Conservation (phyloP, 2,797 vertebrate genomes). For the Rhinogobio ventralis region DNA sequence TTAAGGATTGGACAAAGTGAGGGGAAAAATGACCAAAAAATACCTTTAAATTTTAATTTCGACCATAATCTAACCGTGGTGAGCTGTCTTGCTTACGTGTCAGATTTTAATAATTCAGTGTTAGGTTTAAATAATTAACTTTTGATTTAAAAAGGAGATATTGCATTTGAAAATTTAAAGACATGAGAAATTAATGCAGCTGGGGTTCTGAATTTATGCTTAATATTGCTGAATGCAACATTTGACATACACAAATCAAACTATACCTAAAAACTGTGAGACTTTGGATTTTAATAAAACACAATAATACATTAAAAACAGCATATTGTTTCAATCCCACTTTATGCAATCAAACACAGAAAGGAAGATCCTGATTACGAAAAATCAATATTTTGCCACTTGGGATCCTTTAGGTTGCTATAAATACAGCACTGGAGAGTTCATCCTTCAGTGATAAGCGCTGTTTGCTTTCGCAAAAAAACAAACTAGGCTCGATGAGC, state of each 20-base stretch:
- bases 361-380: background rate
- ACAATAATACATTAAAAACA: background rate
- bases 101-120: constrained; percentile 68
- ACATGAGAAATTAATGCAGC: constrained; percentile 41
- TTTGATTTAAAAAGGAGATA: constrained; percentile 69
- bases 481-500: constrained; percentile 14
- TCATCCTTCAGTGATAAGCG: constrained; percentile 19
- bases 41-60: constrained; percentile 42
- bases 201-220: constrained; percentile 10
- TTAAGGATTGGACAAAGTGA: background rate
- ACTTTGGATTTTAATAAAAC: background rate
- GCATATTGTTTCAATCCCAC: background rate
- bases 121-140: constrained; percentile 67
- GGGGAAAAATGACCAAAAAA: background rate
- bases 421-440: constrained; percentile 24
- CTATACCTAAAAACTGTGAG: background rate
- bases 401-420: constrained; percentile 19
- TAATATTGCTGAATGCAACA: constrained; percentile 4
- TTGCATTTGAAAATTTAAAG: constrained; percentile 70
- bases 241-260: constrained; percentile 4
- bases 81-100: constrained; percentile 16
- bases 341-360: background rate
- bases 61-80: constrained; percentile 39
- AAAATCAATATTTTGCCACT: constrained; percentile 4
- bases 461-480: constrained; percentile 45